These are phyloP conservation scores for Pygocentrus nattereri DNA, from an alignment of 2,797 vertebrate species.

Conservation along the genomic window DNA sequence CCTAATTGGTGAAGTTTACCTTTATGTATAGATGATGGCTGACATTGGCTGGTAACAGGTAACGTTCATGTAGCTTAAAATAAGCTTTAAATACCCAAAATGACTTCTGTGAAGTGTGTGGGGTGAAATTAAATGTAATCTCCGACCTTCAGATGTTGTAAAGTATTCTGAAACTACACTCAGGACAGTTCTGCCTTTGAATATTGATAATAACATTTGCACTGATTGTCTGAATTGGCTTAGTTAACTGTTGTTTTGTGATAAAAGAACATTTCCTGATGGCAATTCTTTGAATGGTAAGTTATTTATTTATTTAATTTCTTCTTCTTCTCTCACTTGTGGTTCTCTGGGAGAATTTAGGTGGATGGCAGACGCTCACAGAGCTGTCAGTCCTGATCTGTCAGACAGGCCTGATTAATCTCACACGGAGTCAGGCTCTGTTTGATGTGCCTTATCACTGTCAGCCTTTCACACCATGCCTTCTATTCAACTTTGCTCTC, in stretches of 20 bases:
- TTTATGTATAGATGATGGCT: background rate
- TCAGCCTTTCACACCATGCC: conserved; percentile 30
- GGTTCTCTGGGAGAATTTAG: background rate
- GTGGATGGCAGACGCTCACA: conserved; percentile 18
- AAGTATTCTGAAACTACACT: background rate
- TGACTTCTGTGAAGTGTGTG: background rate
- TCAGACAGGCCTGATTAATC: conserved; percentile 48
- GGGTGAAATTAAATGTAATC: background rate
- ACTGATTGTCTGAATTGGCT: background rate
- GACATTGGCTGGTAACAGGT: too few species aligned
- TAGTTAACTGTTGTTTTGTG: background rate
- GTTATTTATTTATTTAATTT: conserved; percentile 45
- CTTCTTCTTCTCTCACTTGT: conserved; percentile 5
- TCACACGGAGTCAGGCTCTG: conserved; percentile 29
- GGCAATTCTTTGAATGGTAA: conserved; percentile 49
- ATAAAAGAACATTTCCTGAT: background rate
- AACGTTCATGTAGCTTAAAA: background rate
- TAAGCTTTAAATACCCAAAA: background rate
- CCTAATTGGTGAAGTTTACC: background rate
- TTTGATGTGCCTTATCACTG: conserved; percentile 61
- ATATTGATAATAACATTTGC: background rate
- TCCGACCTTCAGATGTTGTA: background rate
- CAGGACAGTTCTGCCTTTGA: background rate
- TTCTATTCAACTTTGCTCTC: conserved; percentile 18
- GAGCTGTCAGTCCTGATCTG: conserved; percentile 49